Conservation (phyloP, 2,888 invertebrate genomes). For the Drosophila limbata region DNA sequence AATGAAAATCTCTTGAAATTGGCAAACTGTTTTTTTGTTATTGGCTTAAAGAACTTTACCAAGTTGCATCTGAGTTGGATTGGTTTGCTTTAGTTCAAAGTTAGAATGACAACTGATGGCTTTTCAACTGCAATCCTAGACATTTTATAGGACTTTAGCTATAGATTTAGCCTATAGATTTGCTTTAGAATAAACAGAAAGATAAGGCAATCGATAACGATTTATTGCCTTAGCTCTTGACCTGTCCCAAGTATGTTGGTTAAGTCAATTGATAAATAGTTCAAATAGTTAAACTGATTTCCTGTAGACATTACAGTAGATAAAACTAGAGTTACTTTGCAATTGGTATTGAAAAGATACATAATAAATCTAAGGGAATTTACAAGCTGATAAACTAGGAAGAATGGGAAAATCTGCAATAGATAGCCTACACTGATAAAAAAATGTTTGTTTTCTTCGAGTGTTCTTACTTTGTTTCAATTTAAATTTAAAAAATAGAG, state of each 20-base stretch:
- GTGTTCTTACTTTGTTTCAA: too few species aligned
- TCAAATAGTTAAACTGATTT: constrained; percentile 19
- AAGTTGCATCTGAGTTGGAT: constrained; percentile 46
- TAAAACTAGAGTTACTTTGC: not conserved
- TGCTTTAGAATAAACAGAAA: not conserved
- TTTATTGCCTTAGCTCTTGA: constrained; percentile 64
- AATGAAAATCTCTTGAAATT: not conserved
- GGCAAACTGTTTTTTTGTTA: not conserved
- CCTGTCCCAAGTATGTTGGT: constrained; percentile 23
- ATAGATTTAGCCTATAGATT: constrained; percentile 19
- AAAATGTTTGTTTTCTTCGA: too few species aligned
- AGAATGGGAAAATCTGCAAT: not conserved
- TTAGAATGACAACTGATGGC: constrained; percentile 36
- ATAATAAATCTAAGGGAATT: not conserved
- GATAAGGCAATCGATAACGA: constrained; percentile 14
- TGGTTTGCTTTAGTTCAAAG: not conserved
- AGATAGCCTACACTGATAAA: not conserved
- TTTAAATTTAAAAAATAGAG: too few species aligned
- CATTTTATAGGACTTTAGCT: constrained; percentile 44
- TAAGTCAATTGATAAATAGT: constrained; percentile 9
- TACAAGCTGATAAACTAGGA: not conserved
- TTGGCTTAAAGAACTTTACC: constrained; percentile 43
- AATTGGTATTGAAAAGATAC: not conserved
- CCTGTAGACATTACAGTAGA: not conserved
- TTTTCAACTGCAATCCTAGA: not conserved